These are phyloP conservation scores for Rhopilema esculentum DNA, from an alignment of 30 jellyfish, hydroid and myxozoan species.

Conservation along the genomic window DNA sequence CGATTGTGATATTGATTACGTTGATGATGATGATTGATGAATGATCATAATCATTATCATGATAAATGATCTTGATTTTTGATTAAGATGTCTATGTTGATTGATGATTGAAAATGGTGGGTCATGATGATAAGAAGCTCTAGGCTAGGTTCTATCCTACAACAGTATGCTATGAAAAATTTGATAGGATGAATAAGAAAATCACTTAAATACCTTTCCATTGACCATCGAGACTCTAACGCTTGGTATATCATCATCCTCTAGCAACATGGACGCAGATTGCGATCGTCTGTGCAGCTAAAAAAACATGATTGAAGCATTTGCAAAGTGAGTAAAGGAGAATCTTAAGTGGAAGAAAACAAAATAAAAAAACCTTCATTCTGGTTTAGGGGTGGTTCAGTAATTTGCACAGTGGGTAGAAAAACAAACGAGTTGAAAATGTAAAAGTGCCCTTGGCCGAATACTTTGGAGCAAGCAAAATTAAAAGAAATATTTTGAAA, in stretches of 20 bases:
- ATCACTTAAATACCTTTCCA: slow-evolving; percentile 44
- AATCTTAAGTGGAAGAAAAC: background rate
- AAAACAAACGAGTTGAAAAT: too few species aligned
- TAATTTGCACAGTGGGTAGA: background rate
- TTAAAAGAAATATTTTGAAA: too few species aligned
- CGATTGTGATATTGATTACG: too few species aligned
- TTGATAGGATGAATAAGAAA: too few species aligned
- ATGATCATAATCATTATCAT: too few species aligned
- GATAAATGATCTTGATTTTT: background rate
- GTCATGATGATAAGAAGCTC: background rate
- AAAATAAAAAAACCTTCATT: too few species aligned
- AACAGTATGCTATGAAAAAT: too few species aligned
- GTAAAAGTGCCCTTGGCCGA: too few species aligned
- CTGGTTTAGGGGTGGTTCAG: background rate
- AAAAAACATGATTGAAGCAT: background rate
- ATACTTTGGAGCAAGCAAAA: too few species aligned
- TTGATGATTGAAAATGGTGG: background rate
- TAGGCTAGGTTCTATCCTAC: too few species aligned
- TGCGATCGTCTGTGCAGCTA: slow-evolving; percentile 71
- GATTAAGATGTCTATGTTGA: background rate
- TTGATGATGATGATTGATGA: too few species aligned
- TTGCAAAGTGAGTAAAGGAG: too few species aligned
- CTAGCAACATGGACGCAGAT: slow-evolving; percentile 54
- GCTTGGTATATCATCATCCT: slow-evolving; percentile 37
- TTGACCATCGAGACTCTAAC: slow-evolving; percentile 11